Evolutionary conservation across 1,140 invertebrate species (phyloP), one percentile per base, ranked within the genome.

Genomic region (Drosophila nigrodunni): DNA sequence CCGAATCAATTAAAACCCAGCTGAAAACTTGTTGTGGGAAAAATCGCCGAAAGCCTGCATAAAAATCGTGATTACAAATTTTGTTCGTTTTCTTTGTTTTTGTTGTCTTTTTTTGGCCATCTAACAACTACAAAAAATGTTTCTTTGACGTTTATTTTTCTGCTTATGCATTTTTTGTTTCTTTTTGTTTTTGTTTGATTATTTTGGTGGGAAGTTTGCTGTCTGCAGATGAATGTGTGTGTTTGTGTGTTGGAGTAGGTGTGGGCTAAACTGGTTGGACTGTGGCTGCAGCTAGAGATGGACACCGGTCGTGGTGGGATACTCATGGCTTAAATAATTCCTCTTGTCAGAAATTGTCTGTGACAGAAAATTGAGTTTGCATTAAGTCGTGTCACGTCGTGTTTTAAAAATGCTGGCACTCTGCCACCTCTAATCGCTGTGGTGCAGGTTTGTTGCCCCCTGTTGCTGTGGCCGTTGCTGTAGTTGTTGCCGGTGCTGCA

Each of bases 31-130:
- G 86, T 81, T 89, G 85, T 88, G 80, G 83, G 80, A 81, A 90
- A 87, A 85, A 85, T 85, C 72, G 71, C 86, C 80, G 71, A 89
- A 88, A 89, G 80, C 85, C 85, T 78, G 85, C 85, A 88, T 74
- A 68, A 71, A 73, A 89, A 85, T 85, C 85, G 85, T 88, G 85
- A 88, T 88, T 88, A 73, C 77, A 67, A 69, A 71, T 88, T 86
- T 79, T 47, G 70, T 70, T 59, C 58, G 46, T 58, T 52, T 41
- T 69, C 2, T 37, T 34, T 50, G n/a, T 18, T 50, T 7, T 21
- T 41, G 13, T 54, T 46, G 25, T 57, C 44, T 5, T 61, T 70
- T 62, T 62, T 69, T 49, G 25, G 57, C 44, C 78, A 55, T 75
- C 62, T 62, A 69, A 64, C 55, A 75, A 70, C 58, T 55, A 75